Evolutionary conservation across 2,113 vertebrate species (phyloP), one percentile per base, ranked within the genome.

Genomic region (Lepus timidus): DNA sequence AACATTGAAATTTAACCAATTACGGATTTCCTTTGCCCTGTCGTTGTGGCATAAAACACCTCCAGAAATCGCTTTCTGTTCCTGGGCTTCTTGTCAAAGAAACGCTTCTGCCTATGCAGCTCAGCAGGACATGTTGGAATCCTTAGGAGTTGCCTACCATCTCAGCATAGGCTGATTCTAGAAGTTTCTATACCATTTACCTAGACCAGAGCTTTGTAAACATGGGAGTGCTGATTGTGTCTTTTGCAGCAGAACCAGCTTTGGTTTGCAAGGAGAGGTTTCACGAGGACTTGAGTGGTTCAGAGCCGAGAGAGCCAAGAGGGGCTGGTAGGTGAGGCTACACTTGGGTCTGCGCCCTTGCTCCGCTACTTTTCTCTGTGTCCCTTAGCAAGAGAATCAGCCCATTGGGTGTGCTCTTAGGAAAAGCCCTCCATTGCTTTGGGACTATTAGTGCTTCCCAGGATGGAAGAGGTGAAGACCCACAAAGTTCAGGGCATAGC

Each of bases 1-100:
- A 96, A 95, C 76, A 65, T 31, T 61, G 33, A 94, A 88, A 33
- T 94, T 96, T 95, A 97, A 96, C 94, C 95, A 97, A 93, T 94
- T n/a, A 92, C 90, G 81, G 31, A 55, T 85, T 81, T 51, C 55
- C n/a, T 17, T 4, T 71, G 71, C 81, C 31, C 93, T 36, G 44
- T 31, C 55, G 36, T 61, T 16, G 20, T 49, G 61, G 31, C 20
- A 71, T 13, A 31, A 78, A 58, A n/a, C 25, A 36, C 29, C n/a
- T 25, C 22, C 62, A 23, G 58, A 64, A 62, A 31, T 14, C 9
- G 9, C 85, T 81, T 91, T 51, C 25, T 61, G 17, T 52, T n/a
- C 11, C 5, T 16, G 17, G 2, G 9, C 36, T n/a, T 78, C 44
- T 10, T 68, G 33, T 44, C 29, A 0, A 19, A 51, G 67, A 79